Base-by-base conservation (phyloP, 2,888 invertebrate species). In the Sarcophaga caerulescens region DNA sequence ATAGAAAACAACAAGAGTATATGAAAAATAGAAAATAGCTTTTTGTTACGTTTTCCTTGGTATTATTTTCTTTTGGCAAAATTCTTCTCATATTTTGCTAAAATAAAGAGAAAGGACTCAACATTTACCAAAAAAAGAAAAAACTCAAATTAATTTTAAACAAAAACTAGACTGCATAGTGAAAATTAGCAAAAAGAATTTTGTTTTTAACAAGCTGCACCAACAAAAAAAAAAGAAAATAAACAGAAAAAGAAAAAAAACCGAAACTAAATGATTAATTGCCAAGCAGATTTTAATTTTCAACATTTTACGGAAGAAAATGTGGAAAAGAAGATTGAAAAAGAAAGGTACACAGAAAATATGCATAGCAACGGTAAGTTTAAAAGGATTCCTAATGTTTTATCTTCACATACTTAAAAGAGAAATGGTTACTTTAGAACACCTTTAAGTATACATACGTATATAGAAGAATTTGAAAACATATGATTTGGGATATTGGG, bases 221-320 rank as follows among this genome's bases (percentile, higher is more conserved):
- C 62, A 65, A 76, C 23, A 23, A 17, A 10, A 69, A 60, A 1
- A 59, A 52, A 47, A 76, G 47, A 19, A 73, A 14, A 66, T 19
- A 60, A 6, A 60, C 11, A 65, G 14, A 25, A 23, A 44, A 3
- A n/a, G n/a, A n/a, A n/a, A 57, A 19, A 73, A 47, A 63, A 52
- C 66, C 19, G 44, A 62, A 87, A 68, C 70, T 23, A 81, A 83
- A 84, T 80, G 85, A 85, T 83, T 81, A 84, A 87, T 85, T 85
- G 78, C 62, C 75, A 57, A 79, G 70, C 66, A 68, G 25, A 79
- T 71, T 79, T 23, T 71, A 45, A 65, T 25, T 81, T 85, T 81
- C 73, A 73, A 17, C 74, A 70, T 74, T 52, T 81, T 71, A 69
- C 21, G 57, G 45, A 45, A 44, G 57, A 21, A 21, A 52, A 52